Base-by-base conservation (phyloP, 2,113 vertebrate genomes). In the Fukomys damarensis region DNA sequence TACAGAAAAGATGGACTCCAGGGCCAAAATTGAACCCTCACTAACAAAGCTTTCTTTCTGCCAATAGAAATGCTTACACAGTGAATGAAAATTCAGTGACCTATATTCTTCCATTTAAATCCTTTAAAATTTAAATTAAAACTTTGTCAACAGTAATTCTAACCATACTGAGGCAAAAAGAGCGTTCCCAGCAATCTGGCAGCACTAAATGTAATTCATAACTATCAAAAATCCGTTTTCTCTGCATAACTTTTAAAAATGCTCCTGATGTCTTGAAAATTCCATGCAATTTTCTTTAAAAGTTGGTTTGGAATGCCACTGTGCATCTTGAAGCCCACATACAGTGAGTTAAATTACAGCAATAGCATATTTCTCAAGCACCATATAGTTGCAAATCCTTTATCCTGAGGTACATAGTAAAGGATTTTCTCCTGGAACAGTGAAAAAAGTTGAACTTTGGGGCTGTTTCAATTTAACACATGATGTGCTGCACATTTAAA, bases 251-350 rank as follows among this genome's bases (percentile, higher is more conserved):
- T 98, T 98, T 98, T 96, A 97, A 97, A 93, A 97, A 96, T 41
- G 14, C 95, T 97, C 96, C 87, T 76, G 97, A 94, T 96, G 98
- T 98, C 94, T 97, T 49, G 72, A 98, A 98, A 98, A 98, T 98
- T 96, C 97, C 97, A 97, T 97, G 96, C 96, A 97, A 89, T 98
- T 98, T 98, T 97, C 98, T 98, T 97, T 98, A 96, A 95, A 98
- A 98, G 96, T 97, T 98, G 84, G 97, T 98, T 98, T 97, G 97
- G 98, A 97, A 92, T 97, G 96, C 96, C 96, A 98, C 98, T 76
- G 11, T 98, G 98, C 68, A 28, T 98, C 97, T 97, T 97, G 96
- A 97, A 97, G 97, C 97, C 97, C 96, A 94, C 98, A 98, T 98
- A 97, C 96, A 96, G 97, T 96, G 98, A 98, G 94, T 95, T 97